A percentile compares a stretch with the other conserved stretches of the same genome.
These are phyloP conservation scores for Hydra vulgaris DNA, from an alignment of 30 jellyfish, hydroid and myxozoan genomes.

Conservation along the genomic window DNA sequence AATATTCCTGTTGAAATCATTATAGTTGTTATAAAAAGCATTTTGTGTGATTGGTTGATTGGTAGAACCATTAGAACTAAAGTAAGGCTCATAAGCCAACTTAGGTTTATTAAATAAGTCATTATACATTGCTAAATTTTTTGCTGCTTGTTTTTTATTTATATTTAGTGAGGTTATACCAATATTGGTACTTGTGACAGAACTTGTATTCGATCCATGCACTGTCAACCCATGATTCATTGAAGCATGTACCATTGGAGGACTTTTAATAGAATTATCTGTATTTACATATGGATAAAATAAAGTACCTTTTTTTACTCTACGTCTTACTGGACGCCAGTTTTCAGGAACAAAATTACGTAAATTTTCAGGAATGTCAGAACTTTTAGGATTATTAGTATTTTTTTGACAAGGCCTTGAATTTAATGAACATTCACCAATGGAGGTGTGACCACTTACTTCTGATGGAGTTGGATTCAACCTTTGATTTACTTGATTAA, in stretches of 20 bases:
- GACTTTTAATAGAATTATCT: conserved; percentile 3
- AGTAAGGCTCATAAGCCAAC: background rate
- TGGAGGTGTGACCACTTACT: conserved; percentile 29
- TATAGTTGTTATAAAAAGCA: background rate
- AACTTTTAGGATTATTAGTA: conserved; percentile 37
- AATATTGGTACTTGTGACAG: conserved; percentile 16
- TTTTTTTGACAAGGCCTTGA: conserved; percentile 14
- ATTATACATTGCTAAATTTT: conserved; percentile 21
- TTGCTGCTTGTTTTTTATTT: conserved; percentile 24
- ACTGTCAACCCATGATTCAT: too few relatives aligned
- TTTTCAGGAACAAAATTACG: conserved; percentile 77
- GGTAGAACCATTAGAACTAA: background rate
- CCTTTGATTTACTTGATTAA: conserved; percentile 1
- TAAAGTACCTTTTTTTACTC: conserved; percentile 60
- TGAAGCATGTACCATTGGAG: conserved; percentile 20
- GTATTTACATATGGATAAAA: conserved; percentile 65
- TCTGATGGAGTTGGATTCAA: conserved; percentile 36
- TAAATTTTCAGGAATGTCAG: conserved; percentile 48
- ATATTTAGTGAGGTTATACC: conserved; percentile 11
- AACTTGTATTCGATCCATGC: conserved; percentile 25
- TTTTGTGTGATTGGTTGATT: background rate
- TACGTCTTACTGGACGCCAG: conserved; percentile 86
- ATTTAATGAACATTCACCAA: conserved; percentile 27
- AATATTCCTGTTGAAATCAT: background rate
- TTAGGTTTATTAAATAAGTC: conserved; percentile 5